Evolutionary conservation across 2,797 vertebrate species (phyloP).

Genomic region (Morelia viridis): DNA sequence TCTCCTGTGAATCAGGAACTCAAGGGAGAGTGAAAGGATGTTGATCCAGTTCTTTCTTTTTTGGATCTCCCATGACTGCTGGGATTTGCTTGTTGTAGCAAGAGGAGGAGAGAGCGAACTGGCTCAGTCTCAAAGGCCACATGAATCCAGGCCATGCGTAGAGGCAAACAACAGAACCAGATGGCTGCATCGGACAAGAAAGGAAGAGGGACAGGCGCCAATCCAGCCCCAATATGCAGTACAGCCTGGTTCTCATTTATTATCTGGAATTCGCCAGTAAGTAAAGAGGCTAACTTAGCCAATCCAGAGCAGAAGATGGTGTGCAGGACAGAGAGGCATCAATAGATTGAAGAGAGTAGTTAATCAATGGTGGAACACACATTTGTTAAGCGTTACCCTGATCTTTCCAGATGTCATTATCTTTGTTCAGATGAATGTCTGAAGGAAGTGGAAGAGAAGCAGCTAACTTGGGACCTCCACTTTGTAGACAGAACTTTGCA

Average conservation of each 20-base stretch:
- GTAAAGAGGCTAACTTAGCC: neutral
- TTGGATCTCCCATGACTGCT: conserved; percentile 2
- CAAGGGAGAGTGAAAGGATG: conserved; percentile 12
- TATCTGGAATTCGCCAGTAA: conserved; percentile 9
- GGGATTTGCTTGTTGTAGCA: neutral
- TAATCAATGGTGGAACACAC: too few species aligned
- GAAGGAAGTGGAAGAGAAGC: neutral
- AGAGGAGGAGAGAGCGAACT: neutral
- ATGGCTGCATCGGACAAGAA: conserved; percentile 26
- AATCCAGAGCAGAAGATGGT: neutral
- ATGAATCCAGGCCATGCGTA: conserved; percentile 15
- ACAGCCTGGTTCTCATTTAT: conserved; percentile 32
- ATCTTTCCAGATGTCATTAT: neutral
- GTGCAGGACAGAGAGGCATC: neutral
- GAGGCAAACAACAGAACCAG: conserved; percentile 29
- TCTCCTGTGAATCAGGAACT: neutral
- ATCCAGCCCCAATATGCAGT: neutral
- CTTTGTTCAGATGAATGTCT: neutral
- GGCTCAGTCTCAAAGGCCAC: neutral
- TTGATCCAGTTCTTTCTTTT: neutral
- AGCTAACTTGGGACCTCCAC: neutral
- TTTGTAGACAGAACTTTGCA: neutral
- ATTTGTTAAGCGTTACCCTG: neutral
- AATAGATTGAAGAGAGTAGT: neutral
- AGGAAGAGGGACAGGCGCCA: conserved; percentile 16